Conservation (phyloP, 2,797 vertebrate genomes). For the Gobio occitaniae region DNA sequence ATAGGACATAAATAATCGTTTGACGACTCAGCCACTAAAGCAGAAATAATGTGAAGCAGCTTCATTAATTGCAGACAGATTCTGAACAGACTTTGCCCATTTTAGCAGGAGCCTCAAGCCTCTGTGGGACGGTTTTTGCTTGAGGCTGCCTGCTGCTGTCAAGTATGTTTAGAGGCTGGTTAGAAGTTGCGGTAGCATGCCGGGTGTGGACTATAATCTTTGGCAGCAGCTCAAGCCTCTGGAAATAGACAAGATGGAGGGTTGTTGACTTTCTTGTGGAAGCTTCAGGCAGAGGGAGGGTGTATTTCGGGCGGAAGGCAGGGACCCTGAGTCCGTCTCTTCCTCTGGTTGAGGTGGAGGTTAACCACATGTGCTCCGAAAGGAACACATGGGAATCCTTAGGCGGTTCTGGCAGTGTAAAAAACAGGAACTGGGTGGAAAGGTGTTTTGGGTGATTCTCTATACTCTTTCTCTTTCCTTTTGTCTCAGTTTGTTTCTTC, state of each 20-base stretch:
- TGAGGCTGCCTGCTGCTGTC: slow-evolving; percentile 12
- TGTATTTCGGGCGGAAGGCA: slow-evolving; percentile 36
- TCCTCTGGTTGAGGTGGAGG: slow-evolving; percentile 65
- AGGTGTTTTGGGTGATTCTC: slow-evolving; percentile 25
- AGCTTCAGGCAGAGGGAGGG: slow-evolving; percentile 49
- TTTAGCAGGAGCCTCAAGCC: slow-evolving; percentile 1
- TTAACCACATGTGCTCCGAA: slow-evolving; percentile 53
- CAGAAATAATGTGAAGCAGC: neutral
- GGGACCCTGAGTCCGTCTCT: slow-evolving; percentile 64
- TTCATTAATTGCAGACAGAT: slow-evolving; percentile 20
- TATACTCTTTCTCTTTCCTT: slow-evolving; percentile 28
- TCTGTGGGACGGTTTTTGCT: neutral
- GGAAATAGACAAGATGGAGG: slow-evolving; percentile 33
- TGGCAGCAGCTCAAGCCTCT: slow-evolving; percentile 66
- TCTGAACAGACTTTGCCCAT: slow-evolving; percentile 1
- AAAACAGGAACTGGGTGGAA: slow-evolving; percentile 45
- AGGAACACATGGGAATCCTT: slow-evolving; percentile 56
- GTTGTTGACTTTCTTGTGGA: slow-evolving; percentile 63
- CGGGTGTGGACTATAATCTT: slow-evolving; percentile 69
- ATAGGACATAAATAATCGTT: neutral
- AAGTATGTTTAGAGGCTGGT: slow-evolving; percentile 43
- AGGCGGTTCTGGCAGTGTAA: neutral
- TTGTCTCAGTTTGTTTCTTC: slow-evolving; percentile 31
- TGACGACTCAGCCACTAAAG: neutral
- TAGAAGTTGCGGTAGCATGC: slow-evolving; percentile 59